Percentiles rank a stretch among this genome's conserved stretches.
These are phyloP conservation scores for Apostichopus californicus DNA, from an alignment of 35 echinoderm and acorn worm genomes.

Conservation along the genomic window DNA sequence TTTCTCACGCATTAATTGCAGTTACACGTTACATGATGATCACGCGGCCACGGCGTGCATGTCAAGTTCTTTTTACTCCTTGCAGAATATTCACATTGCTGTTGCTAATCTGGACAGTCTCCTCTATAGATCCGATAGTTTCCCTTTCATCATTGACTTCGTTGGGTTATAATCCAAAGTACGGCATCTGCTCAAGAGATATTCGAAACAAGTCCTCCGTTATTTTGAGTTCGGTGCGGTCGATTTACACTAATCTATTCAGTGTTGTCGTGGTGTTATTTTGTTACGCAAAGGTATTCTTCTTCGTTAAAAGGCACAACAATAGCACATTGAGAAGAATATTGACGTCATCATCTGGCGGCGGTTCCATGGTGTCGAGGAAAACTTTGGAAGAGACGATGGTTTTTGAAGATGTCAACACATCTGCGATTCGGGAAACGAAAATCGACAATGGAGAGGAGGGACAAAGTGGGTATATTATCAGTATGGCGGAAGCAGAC, in stretches of 20 bases:
- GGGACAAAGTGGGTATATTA: too few species aligned
- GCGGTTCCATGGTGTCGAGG: background rate
- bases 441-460: too few species aligned
- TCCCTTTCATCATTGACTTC: background rate
- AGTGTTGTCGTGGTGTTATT: constrained; percentile 23
- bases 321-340: constrained; percentile 1
- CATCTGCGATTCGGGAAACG: too few species aligned
- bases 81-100: background rate
- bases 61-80: background rate
- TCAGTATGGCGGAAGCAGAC: too few species aligned
- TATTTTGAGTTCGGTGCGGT: constrained; percentile 27
- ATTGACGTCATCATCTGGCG: constrained; percentile 20
- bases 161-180: constrained; percentile 44
- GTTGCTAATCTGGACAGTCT: background rate
- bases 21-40: constrained; percentile 36
- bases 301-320: constrained; percentile 19
- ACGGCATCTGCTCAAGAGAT: constrained; percentile 24
- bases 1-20: constrained; percentile 22
- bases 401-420: background rate
- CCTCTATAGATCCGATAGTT: constrained; percentile 11
- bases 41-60: background rate
- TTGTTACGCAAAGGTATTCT: constrained; percentile 41
- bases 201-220: background rate
- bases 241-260: constrained; percentile 32
- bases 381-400: constrained; percentile 13